Base-by-base conservation (phyloP, 2,797 vertebrate species). In the Oryzias sinensis region DNA sequence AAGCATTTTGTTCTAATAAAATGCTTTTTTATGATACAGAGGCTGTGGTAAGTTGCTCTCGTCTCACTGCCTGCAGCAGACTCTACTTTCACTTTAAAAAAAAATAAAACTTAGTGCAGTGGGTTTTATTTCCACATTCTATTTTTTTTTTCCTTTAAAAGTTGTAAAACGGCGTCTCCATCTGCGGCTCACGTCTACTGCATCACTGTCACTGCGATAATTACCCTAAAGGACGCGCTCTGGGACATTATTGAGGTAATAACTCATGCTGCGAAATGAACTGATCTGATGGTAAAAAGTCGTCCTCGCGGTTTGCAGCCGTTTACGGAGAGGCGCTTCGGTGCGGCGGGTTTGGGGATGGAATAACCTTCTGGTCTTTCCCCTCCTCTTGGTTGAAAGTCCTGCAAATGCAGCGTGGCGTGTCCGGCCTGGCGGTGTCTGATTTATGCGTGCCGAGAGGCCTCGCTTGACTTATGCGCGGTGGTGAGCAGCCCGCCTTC, bases 1-100 rank as follows among this genome's bases (percentile, higher is more conserved):
- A 90, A 84, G 88, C 89, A 88, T 92, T 92, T 92, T 91, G 80
- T 91, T 91, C 74, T 82, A 91, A 88, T 92, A 92, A 93, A 92
- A 91, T 90, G 89, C 84, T 84, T 89, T 91, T 90, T 86, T 80
- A 55, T 74, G 59, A 74, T 59, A 57, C 5, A 50, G 6, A 58
- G 40, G 14, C 22, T 62, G 6, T n/a, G 18, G 41, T 46, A 14
- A 7, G 47, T 54, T 37, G 43, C 8, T 18, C 1, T 14, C 13
- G 33, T 17, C 9, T 46, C 14, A 37, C 43, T 33, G 63, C 43
- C 24, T 25, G 14, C 18, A 13, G 47, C 27, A 27, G 27, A 27
- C 65, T 20, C 56, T 45, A 49, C 40, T 60, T 37, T 20, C 50
- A 14, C n/a, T 54, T 6, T 49, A 51, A 48, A 11, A 20, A 51